phyloP scores from a whole-genome alignment of 2,113 vertebrate species.

The Callipepla squamata region DNA sequence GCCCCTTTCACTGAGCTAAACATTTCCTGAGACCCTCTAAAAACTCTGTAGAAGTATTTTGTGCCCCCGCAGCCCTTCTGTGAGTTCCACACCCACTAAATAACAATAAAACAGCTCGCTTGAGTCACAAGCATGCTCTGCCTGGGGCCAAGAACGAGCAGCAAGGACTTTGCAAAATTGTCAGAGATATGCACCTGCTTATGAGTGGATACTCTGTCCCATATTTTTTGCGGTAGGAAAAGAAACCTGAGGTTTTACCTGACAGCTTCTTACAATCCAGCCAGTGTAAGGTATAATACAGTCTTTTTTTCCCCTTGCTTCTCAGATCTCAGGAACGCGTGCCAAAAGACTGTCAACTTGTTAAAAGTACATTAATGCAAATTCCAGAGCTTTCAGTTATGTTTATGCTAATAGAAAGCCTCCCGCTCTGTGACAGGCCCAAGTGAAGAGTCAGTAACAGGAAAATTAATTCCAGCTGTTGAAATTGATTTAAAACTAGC shows the following conservation, averaged over 20 bases:
- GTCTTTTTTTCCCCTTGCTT: conserved; percentile 53
- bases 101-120: not conserved
- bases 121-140: not conserved
- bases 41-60: conserved; percentile 1
- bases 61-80: not conserved
- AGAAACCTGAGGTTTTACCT: conserved; percentile 74
- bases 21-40: not conserved
- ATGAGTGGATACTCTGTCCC: conserved; percentile 45
- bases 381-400: conserved; percentile 81
- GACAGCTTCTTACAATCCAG: conserved; percentile 71
- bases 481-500: conserved; percentile 74
- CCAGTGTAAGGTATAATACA: conserved; percentile 73
- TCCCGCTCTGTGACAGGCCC: conserved; percentile 73
- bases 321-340: conserved; percentile 70
- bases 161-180: not conserved
- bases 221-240: conserved; percentile 60
- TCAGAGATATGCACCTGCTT: conserved; percentile 70
- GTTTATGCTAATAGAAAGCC: conserved; percentile 81
- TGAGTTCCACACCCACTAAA: not conserved
- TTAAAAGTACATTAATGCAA: conserved; percentile 79
- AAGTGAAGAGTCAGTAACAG: conserved; percentile 76
- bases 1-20: not conserved
- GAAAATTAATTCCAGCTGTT: conserved; percentile 83
- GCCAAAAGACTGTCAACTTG: conserved; percentile 80
- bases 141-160: not conserved